Percentiles rank a stretch among this genome's conserved stretches.
These are phyloP conservation scores for Umimayanthus chanpuru DNA, from an alignment of 92 coral and sea anemone genomes.

Conservation along the genomic window DNA sequence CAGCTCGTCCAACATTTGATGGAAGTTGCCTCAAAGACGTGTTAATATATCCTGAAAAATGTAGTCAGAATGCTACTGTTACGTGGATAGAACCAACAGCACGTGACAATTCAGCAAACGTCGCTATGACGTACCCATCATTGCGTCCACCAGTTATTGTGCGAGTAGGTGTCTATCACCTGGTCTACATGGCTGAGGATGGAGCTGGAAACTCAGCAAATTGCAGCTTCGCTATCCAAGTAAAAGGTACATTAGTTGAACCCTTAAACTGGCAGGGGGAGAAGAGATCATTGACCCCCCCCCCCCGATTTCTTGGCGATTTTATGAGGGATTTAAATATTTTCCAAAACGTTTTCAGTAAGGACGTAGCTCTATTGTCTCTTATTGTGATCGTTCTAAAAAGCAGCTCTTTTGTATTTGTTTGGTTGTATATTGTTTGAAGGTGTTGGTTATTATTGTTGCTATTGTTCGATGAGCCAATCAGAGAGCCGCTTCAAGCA, in stretches of 20 bases:
- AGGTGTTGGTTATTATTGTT: too few species aligned
- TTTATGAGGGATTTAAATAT: too few species aligned
- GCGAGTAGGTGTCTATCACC: conserved; percentile 44
- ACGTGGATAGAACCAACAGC: conserved; percentile 63
- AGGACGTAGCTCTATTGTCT: too few species aligned
- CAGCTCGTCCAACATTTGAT: conserved; percentile 8
- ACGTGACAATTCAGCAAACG: conserved; percentile 65
- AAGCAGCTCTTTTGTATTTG: too few species aligned
- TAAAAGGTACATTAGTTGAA: not conserved
- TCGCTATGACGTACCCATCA: conserved; percentile 1
- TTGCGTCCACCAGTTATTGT: not conserved
- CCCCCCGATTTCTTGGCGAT: too few species aligned
- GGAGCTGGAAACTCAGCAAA: conserved; percentile 56
- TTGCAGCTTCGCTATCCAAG: conserved; percentile 27
- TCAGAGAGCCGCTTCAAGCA: too few species aligned
- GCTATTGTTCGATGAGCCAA: too few species aligned
- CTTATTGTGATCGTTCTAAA: too few species aligned
- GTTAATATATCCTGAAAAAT: conserved; percentile 46
- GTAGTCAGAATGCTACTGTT: conserved; percentile 51
- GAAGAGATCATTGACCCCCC: too few species aligned
- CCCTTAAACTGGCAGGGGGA: too few species aligned
- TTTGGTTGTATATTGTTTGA: too few species aligned
- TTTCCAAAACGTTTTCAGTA: too few species aligned
- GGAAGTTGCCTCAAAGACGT: conserved; percentile 51
- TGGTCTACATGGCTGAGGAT: conserved; percentile 63